Evolutionary conservation across 2,797 vertebrate species (phyloP).

Genomic region (Anguilla megastoma): DNA sequence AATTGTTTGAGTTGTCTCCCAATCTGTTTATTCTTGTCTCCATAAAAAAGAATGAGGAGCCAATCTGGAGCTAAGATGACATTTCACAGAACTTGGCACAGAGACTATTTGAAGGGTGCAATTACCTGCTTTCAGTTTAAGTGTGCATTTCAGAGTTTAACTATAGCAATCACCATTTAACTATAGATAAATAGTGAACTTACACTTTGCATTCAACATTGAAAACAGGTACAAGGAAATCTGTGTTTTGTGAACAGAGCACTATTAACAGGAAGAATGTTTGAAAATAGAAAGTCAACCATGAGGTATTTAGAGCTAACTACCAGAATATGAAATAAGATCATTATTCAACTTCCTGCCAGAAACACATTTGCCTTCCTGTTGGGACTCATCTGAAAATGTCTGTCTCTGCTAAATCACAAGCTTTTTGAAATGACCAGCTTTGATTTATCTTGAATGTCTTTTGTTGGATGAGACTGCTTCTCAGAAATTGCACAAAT

Average conservation of each 20-base stretch:
- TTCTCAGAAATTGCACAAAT: background rate
- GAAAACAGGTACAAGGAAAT: background rate
- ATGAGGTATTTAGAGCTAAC: background rate
- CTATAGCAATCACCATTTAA: background rate
- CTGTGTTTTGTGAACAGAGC: background rate
- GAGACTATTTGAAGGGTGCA: slow-evolving; percentile 1
- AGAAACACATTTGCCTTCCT: background rate
- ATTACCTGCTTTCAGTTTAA: slow-evolving; percentile 10
- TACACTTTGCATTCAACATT: background rate
- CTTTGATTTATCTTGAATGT: background rate
- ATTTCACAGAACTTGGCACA: background rate
- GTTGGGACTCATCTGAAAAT: background rate
- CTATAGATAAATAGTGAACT: background rate
- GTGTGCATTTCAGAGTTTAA: background rate
- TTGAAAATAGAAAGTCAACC: background rate
- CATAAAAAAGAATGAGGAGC: slow-evolving; percentile 9
- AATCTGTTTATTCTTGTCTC: background rate
- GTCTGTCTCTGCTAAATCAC: background rate
- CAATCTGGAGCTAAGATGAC: slow-evolving; percentile 18
- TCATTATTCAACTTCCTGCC: background rate
- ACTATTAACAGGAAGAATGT: background rate
- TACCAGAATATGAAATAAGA: background rate
- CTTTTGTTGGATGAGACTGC: background rate
- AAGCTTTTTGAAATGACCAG: background rate
- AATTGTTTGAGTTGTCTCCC: background rate